Base-by-base conservation (phyloP, 2,797 vertebrate species). In the Podargus strigoides region DNA sequence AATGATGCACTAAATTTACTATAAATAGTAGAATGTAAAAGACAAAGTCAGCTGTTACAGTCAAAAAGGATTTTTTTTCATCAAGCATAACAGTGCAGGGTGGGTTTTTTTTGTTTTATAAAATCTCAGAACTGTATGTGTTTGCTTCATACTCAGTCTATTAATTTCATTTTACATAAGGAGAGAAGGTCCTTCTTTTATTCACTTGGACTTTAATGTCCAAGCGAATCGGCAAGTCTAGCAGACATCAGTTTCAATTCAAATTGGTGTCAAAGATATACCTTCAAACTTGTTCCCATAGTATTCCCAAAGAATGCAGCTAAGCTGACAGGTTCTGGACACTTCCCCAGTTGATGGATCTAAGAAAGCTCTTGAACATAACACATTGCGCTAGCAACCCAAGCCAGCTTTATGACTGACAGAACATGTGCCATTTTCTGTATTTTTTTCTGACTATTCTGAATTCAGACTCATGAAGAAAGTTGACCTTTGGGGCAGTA, bases 1-100 rank as follows among this genome's bases (percentile, higher is more conserved):
- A 95, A 60, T 7, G 11, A 67, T 95, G n/a, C 32, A 93, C 56
- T 85, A 83, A 69, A 94, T 93, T 85, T 96, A 69, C 75, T 85
- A 76, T 79, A 9, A 36, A 76, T 69, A 91, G 49, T 75, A 87
- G 64, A 86, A 91, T 30, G 10, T 78, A 91, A 95, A 93, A 67
- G 42, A 37, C n/a, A 9, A 34, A 60, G 20, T 46, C 46, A 84
- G 7, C 12, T 77, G 18, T 79, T 36, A 44, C 9, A n/a, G 41
- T 52, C 1, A 55, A 34, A 34, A 36, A 24, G 44, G 44, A 10
- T 3, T 3, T 19, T 55, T 36, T 79, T 72, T 62, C 3, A 28
- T 58, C 6, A 62, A 13, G 0, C 55, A 23, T 74, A 24, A 37
- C 47, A 47, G 30, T 59, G 37, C 13, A 74, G 12, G 5, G 7